Conservation (phyloP, 2,888 invertebrate species). For the Saturnia pavonia region DNA sequence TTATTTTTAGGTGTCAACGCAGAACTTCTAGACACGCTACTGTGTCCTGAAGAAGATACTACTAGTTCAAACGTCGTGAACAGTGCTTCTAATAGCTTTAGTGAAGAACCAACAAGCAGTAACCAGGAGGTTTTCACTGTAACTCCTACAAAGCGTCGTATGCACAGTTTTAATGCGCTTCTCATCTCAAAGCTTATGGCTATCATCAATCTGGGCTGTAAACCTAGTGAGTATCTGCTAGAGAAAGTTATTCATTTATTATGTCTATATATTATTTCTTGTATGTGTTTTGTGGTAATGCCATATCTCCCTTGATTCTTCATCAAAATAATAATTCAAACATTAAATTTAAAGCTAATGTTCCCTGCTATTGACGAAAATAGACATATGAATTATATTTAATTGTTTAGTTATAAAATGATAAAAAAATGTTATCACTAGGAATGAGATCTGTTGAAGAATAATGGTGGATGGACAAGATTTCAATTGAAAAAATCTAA, state of each 20-base stretch:
- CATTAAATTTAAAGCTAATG: no score
- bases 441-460: no score
- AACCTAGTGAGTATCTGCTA: constrained; percentile 85
- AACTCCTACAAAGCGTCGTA: constrained; percentile 44
- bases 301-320: no score
- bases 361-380: no score
- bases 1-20: constrained; percentile 87
- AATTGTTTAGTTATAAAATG: no score
- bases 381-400: no score
- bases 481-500: neutral
- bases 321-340: no score
- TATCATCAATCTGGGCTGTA: constrained; percentile 92
- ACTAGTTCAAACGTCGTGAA: constrained; percentile 27
- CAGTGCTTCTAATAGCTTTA: constrained; percentile 27
- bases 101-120: constrained; percentile 41
- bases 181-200: constrained; percentile 92
- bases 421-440: no score
- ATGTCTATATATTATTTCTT: no score
- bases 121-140: constrained; percentile 43
- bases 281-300: no score
- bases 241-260: constrained; percentile 4
- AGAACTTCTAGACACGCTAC: constrained; percentile 89
- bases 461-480: no score
- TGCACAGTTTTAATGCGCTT: constrained; percentile 89
- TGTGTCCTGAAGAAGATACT: constrained; percentile 82